These are phyloP conservation scores for Acleris emargana DNA, from an alignment of 2,888 invertebrate species.

Conservation along the genomic window DNA sequence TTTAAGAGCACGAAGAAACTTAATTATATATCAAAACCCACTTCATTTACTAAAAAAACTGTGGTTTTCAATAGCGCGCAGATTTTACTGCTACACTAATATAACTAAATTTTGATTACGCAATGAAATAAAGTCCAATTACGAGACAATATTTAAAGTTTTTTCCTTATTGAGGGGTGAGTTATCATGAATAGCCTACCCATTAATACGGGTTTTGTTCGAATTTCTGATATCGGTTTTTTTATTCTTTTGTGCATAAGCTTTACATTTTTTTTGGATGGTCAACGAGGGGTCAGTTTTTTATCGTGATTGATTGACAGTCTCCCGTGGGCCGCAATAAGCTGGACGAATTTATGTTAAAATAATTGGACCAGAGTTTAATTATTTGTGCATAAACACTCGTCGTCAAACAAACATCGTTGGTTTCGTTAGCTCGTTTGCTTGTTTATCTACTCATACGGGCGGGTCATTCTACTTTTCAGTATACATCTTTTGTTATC, in stretches of 20 bases:
- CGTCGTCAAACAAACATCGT: too few relatives aligned
- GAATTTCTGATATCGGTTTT: constrained; percentile 62
- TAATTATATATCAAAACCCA: too few relatives aligned
- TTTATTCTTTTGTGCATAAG: constrained; percentile 48
- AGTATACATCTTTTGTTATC: too few relatives aligned
- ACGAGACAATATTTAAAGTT: constrained; percentile 49
- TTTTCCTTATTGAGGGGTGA: constrained; percentile 53
- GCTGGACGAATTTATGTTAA: constrained; percentile 56
- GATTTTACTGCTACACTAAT: too few relatives aligned
- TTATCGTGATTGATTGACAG: constrained; percentile 76
- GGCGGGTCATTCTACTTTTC: too few relatives aligned
- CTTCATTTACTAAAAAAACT: too few relatives aligned
- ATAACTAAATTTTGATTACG: neutral
- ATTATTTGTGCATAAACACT: neutral
- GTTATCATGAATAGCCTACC: constrained; percentile 58
- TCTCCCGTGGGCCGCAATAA: constrained; percentile 76
- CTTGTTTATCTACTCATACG: too few relatives aligned
- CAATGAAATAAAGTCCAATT: constrained; percentile 17
- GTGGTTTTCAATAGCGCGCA: too few relatives aligned
- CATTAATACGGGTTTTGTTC: constrained; percentile 69
- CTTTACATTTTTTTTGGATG: constrained; percentile 62
- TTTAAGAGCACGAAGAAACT: too few relatives aligned
- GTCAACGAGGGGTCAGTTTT: constrained; percentile 82
- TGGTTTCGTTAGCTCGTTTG: too few relatives aligned
- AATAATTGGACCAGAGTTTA: constrained; percentile 45